Conservation (phyloP, 1,140 invertebrate genomes). For the Anastatus disparis region DNA sequence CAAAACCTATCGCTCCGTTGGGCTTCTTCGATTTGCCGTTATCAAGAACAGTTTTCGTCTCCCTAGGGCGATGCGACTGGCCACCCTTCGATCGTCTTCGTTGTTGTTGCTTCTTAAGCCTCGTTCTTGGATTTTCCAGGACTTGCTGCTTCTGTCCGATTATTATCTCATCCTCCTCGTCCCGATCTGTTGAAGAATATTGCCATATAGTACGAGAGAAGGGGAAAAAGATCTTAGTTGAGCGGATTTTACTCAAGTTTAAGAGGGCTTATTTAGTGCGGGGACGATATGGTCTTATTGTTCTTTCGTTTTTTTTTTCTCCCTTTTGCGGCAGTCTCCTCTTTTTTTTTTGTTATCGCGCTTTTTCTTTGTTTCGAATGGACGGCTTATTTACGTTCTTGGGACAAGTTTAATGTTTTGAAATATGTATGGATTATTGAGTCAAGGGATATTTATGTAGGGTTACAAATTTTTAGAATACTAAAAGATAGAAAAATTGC, state of each 20-base stretch:
- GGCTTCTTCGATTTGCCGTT: slow-evolving; percentile 31
- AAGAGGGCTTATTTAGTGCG: slow-evolving; percentile 25
- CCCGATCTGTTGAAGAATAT: slow-evolving; percentile 29
- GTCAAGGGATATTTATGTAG: too few species aligned
- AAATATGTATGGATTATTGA: slow-evolving; percentile 5
- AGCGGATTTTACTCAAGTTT: slow-evolving; percentile 6
- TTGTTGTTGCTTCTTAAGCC: slow-evolving; percentile 41
- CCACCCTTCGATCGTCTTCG: slow-evolving; percentile 40
- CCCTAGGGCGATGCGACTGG: slow-evolving; percentile 1
- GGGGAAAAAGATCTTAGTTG: neutral
- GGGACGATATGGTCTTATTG: slow-evolving; percentile 11
- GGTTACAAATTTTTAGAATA: neutral
- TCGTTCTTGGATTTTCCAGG: slow-evolving; percentile 15
- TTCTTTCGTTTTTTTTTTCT: slow-evolving; percentile 12
- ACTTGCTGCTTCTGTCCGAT: slow-evolving; percentile 42
- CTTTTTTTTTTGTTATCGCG: slow-evolving; percentile 12
- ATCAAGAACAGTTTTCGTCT: neutral
- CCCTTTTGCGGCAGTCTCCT: neutral
- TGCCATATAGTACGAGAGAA: neutral
- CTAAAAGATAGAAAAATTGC: too few species aligned
- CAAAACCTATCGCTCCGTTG: neutral
- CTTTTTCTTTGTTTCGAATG: neutral
- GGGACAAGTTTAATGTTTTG: slow-evolving; percentile 20
- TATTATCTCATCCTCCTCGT: slow-evolving; percentile 53
- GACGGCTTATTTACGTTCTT: neutral